Conservation (phyloP, 1,140 invertebrate species). For the Zaprionus gabonicus region DNA sequence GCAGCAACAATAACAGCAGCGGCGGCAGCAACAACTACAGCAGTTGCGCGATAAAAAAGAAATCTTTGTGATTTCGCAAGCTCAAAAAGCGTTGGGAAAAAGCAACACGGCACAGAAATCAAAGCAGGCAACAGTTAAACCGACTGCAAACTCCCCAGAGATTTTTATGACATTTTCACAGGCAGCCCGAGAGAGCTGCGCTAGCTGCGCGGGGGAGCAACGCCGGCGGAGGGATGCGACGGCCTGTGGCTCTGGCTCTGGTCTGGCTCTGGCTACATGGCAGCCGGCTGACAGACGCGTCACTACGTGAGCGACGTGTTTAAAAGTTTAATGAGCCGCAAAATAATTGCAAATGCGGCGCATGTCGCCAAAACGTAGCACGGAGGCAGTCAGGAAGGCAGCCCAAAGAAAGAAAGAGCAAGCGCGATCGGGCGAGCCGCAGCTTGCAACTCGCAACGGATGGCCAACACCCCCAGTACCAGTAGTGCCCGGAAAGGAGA, state of each 20-base stretch:
- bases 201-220: constrained; percentile 19
- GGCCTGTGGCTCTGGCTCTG: constrained; percentile 24
- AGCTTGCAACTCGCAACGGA: constrained; percentile 22
- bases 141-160: constrained; percentile 72
- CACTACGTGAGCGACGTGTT: constrained; percentile 84
- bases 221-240: constrained; percentile 10
- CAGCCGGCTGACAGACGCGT: constrained; percentile 79
- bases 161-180: constrained; percentile 83
- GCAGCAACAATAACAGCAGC: constrained; percentile 27
- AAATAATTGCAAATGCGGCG: constrained; percentile 83
- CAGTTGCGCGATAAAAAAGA: constrained; percentile 74
- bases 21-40: constrained; percentile 22
- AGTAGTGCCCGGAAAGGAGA: constrained; percentile 28
- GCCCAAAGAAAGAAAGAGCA: constrained; percentile 32
- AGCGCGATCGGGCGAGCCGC: constrained; percentile 6
- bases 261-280: constrained; percentile 57
- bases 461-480: constrained; percentile 45
- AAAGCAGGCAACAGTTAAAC: constrained; percentile 65
- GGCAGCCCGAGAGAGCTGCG: constrained; percentile 42
- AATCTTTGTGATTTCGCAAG: constrained; percentile 78
- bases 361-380: constrained; percentile 78
- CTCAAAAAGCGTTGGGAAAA: constrained; percentile 74
- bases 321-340: constrained; percentile 84
- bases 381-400: constrained; percentile 55
- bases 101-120: constrained; percentile 62